Evolutionary conservation across 2,888 invertebrate genomes (phyloP), one percentile per base, ranked within the genome.

Genomic region (Drosophila nr. perissopoda): DNA sequence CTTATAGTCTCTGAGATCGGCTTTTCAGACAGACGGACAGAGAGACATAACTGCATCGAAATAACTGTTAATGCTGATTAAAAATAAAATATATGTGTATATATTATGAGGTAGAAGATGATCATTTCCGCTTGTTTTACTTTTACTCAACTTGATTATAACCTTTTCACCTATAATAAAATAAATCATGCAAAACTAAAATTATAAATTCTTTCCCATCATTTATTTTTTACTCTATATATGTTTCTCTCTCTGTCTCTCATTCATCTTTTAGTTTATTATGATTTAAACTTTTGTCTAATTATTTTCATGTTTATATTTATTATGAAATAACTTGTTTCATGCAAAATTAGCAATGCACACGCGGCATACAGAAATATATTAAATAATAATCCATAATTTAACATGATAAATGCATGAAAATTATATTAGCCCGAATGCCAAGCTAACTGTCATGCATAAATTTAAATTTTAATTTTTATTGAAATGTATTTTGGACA

Each of bases 391-490:
- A 58, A 57, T 57, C 31, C 59, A 46, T 10, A 52, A 54, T 52
- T 70, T 68, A 40, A 57, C 51, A 61, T 7, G 78, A 87, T 78
- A 82, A 83, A 64, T 27, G 25, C 52, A 76, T 65, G 54, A 48
- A 40, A 34, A 65, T 48, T 46, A 27, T 27, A 34, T 38, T 67
- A 33, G 36, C 2, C 25, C 31, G 40, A 58, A 70, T 38, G 33
- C 29, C 36, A n/a, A 11, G 31, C 13, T n/a, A 49, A 74, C 48
- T 67, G 48, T 40, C 29, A n/a, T 13, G 51, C 34, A 69, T 46
- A n/a, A 57, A 60, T 71, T 76, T 46, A 38, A 64, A 54, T 49
- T 73, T 59, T 8, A 48, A 81, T 69, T 66, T 60, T 42, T 36
- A 61, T 62, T 49, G 16, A 51, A 71, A 51, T 54, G 34, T 38